These are phyloP conservation scores for Panagrolaimus sp. DNA, from an alignment of 1,140 invertebrate genomes.

Conservation along the genomic window DNA sequence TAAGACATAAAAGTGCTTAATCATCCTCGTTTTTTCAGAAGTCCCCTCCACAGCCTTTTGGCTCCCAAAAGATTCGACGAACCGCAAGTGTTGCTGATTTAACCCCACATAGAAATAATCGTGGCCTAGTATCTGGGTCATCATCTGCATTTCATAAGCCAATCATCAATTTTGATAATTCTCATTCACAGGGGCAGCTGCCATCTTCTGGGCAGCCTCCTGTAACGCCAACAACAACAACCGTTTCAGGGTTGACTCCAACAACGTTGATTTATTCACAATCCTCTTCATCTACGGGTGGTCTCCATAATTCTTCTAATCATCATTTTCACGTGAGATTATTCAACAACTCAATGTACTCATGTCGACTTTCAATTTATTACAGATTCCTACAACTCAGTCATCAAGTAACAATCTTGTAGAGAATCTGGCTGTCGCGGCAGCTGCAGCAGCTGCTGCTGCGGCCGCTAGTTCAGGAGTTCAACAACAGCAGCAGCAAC, in stretches of 20 bases:
- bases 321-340: not conserved
- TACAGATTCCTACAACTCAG: conserved; percentile 9
- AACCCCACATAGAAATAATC: not conserved
- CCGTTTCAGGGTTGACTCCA: not conserved
- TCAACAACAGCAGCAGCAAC: not conserved
- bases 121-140: too few relatives aligned
- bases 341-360: too few relatives aligned
- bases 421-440: conserved; percentile 11
- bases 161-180: too few relatives aligned
- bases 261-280: conserved; percentile 9
- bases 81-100: conserved; percentile 11
- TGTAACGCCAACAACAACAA: not conserved
- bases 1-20: not conserved
- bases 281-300: conserved; percentile 6
- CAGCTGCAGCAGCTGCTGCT: conserved; percentile 2
- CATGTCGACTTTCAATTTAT: not conserved
- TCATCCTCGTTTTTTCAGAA: not conserved
- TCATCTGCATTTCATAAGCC: too few relatives aligned
- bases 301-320: not conserved
- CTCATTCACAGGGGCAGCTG: not conserved
- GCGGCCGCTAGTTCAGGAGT: not conserved
- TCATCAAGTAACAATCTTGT: conserved; percentile 2
- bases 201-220: not conserved
- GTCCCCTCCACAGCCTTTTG: not conserved
- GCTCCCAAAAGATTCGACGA: conserved; percentile 2